phyloP scores from a whole-genome alignment of 2,888 invertebrate genomes.

The Trichogramma evanescens region DNA sequence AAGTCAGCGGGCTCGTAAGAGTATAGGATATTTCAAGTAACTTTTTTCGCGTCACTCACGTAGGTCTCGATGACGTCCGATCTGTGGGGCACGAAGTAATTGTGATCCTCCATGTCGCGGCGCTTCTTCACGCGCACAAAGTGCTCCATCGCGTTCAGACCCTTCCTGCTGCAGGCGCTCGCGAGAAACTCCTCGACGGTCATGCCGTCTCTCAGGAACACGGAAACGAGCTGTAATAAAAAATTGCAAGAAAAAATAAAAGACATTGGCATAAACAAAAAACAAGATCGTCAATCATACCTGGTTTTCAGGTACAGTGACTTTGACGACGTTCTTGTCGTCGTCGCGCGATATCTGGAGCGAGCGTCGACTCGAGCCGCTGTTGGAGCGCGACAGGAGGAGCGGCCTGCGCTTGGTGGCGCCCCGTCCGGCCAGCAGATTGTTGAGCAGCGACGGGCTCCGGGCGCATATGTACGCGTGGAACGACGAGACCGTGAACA shows the following conservation, averaged over 20 bases:
- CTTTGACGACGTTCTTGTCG: conserved; percentile 83
- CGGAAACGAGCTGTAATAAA: conserved; percentile 59
- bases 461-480: conserved; percentile 96
- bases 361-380: conserved; percentile 78
- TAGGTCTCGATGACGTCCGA: conserved; percentile 92
- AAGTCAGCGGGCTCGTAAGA: neutral
- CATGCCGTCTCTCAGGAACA: conserved; percentile 85
- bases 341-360: conserved; percentile 83
- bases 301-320: conserved; percentile 78
- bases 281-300: conserved; percentile 30
- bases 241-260: conserved; percentile 35
- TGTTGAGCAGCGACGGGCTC: conserved; percentile 86
- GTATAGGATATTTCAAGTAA: neutral
- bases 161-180: conserved; percentile 84
- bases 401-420: conserved; percentile 86
- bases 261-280: neutral
- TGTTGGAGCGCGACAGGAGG: conserved; percentile 83
- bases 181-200: conserved; percentile 93
- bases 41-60: conserved; percentile 56
- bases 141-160: conserved; percentile 89
- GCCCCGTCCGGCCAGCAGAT: conserved; percentile 81
- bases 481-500: conserved; percentile 96
- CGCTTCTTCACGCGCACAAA: conserved; percentile 92
- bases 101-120: conserved; percentile 90
- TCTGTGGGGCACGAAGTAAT: conserved; percentile 92